Percentiles rank a stretch among this genome's conserved stretches.
phyloP scores from a whole-genome alignment of 2,113 vertebrate species.

The Brachyhypopomus gauderio region DNA sequence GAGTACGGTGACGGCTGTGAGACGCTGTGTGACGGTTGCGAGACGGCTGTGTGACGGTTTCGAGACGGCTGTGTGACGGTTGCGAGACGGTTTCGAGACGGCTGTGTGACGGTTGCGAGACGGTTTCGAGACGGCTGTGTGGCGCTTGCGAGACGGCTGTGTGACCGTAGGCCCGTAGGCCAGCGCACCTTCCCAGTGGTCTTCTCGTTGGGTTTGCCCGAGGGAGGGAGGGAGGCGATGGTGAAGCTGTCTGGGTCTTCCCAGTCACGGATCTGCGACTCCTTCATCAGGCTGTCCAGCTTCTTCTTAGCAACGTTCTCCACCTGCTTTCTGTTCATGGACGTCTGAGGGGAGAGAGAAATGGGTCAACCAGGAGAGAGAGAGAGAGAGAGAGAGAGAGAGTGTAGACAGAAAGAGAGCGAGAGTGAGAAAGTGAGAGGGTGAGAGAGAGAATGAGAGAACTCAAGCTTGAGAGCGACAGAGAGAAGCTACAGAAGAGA shows the following conservation, averaged over 20 bases:
- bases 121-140: too few species aligned
- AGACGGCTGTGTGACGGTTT: too few species aligned
- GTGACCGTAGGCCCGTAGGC: too few species aligned
- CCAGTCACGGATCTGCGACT: slow-evolving; percentile 92
- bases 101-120: too few species aligned
- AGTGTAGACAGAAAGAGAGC: neutral
- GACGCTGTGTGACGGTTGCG: too few species aligned
- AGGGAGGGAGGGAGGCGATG: slow-evolving; percentile 76
- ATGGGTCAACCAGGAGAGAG: neutral
- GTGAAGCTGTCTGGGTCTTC: slow-evolving; percentile 90
- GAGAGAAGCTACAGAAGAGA: too few species aligned
- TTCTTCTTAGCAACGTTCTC: slow-evolving; percentile 95
- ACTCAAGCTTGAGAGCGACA: neutral
- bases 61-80: too few species aligned
- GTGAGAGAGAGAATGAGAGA: neutral
- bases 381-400: neutral
- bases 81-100: too few species aligned
- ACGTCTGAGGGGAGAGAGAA: slow-evolving; percentile 74
- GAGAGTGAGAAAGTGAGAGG: neutral
- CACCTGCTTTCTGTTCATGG: slow-evolving; percentile 89
- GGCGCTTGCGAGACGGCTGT: too few species aligned
- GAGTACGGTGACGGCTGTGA: too few species aligned
- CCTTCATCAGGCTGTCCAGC: slow-evolving; percentile 92
- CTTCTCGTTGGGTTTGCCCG: slow-evolving; percentile 72
- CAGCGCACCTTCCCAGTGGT: slow-evolving; percentile 70